Conservation (phyloP, 2,888 invertebrate species). For the Scrobipalpa costella region DNA sequence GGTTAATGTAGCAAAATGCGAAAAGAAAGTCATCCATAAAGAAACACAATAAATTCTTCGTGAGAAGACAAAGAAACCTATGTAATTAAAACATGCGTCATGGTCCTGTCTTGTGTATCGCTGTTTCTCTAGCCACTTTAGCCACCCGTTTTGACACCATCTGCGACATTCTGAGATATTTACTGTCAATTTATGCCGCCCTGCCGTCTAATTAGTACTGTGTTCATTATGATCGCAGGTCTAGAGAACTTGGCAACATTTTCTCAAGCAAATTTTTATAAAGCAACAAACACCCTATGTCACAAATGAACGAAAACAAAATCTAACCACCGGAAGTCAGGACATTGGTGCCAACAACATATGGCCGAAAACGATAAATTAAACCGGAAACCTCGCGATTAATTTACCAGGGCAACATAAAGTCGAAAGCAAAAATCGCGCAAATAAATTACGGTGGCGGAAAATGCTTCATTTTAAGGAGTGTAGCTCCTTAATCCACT, state of each 20-base stretch:
- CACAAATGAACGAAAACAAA: conserved; percentile 5
- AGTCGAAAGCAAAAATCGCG: conserved; percentile 51
- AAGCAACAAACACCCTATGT: background rate
- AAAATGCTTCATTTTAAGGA: conserved; percentile 71
- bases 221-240: conserved; percentile 2
- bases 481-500: conserved; percentile 68
- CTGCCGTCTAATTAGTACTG: conserved; percentile 54
- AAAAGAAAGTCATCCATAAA: background rate
- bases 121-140: conserved; percentile 24
- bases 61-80: background rate
- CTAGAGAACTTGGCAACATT: background rate
- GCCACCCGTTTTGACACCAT: conserved; percentile 58
- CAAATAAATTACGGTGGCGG: conserved; percentile 56
- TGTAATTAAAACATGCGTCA: background rate
- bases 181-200: conserved; percentile 64
- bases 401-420: conserved; percentile 48
- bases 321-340: conserved; percentile 17
- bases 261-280: background rate
- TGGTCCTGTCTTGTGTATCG: background rate
- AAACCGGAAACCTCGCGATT: conserved; percentile 33
- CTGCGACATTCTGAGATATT: conserved; percentile 65
- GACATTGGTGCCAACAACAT: conserved; percentile 22
- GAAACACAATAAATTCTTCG: background rate
- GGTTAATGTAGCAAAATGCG: background rate
- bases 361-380: conserved; percentile 27